A percentile compares a stretch with the other conserved stretches of the same genome.
phyloP scores from a whole-genome alignment of 2,113 vertebrate genomes.

The Morone saxatilis region DNA sequence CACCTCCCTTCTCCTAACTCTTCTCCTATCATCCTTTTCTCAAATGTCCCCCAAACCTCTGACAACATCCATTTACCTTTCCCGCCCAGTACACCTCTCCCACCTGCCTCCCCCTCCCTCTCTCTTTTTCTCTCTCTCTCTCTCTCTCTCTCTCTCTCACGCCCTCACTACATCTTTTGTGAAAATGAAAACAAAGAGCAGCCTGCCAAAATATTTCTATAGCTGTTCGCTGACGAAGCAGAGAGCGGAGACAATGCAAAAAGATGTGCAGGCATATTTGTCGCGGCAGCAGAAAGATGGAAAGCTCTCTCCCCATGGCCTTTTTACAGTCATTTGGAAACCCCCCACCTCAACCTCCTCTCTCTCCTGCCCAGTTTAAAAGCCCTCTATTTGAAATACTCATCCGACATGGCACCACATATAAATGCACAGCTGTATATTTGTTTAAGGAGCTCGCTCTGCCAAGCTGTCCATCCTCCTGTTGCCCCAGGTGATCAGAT shows the following conservation, averaged over 20 bases:
- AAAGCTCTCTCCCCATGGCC: slow-evolving; percentile 64
- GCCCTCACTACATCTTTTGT: slow-evolving; percentile 79
- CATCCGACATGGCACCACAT: slow-evolving; percentile 73
- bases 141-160: slow-evolving; percentile 34
- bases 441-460: slow-evolving; percentile 71
- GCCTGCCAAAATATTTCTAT: slow-evolving; percentile 85
- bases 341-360: slow-evolving; percentile 34
- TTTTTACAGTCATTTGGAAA: slow-evolving; percentile 72
- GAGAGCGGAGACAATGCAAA: slow-evolving; percentile 79
- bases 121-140: neutral
- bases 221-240: slow-evolving; percentile 83
- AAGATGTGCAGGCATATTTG: slow-evolving; percentile 83
- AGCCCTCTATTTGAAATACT: slow-evolving; percentile 77
- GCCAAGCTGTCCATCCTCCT: slow-evolving; percentile 68
- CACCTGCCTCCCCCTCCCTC: neutral
- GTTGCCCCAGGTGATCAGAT: slow-evolving; percentile 75
- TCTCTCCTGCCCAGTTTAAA: slow-evolving; percentile 62
- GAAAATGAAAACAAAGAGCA: slow-evolving; percentile 84
- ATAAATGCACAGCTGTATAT: slow-evolving; percentile 78
- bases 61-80: slow-evolving; percentile 62
- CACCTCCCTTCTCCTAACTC: neutral
- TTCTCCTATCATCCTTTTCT: slow-evolving; percentile 17
- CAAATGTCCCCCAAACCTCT: slow-evolving; percentile 40
- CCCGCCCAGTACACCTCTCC: slow-evolving; percentile 20
- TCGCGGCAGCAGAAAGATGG: slow-evolving; percentile 76